A percentile compares a stretch with the other conserved stretches of the same genome.
Conservation (phyloP, 2,113 vertebrate genomes). For the Peromyscus leucopus region DNA sequence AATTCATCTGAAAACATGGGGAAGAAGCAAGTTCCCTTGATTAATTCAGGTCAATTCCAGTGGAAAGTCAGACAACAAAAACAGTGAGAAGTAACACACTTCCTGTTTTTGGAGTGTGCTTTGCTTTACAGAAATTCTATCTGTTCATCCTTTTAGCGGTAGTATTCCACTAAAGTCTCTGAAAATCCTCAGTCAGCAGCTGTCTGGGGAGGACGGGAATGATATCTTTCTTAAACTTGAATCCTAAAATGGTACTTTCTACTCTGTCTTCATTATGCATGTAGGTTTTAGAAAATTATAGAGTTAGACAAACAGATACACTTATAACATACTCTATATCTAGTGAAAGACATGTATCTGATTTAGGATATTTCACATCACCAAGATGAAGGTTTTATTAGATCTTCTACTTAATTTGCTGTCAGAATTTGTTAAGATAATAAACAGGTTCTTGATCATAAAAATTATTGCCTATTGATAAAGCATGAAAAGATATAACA, state of each 20-base stretch:
- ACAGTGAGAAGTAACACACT: not conserved
- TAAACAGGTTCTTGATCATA: conserved; percentile 36
- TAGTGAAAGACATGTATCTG: not conserved
- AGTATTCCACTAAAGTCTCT: not conserved
- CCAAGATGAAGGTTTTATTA: not conserved
- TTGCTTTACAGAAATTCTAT: not conserved
- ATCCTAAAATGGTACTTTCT: not conserved
- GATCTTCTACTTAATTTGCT: not conserved
- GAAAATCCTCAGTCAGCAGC: not conserved
- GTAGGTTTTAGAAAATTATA: conserved; percentile 17
- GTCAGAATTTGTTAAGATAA: conserved; percentile 30
- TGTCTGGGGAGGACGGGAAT: not conserved
- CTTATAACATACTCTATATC: not conserved
- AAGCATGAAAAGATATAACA: not conserved
- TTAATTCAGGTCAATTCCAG: not conserved
- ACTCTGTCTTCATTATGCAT: not conserved
- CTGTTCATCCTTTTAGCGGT: not conserved
- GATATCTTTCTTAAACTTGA: not conserved
- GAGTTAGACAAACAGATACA: not conserved
- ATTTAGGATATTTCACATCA: not conserved
- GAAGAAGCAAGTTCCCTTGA: not conserved
- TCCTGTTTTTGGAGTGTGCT: not conserved
- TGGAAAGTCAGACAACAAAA: conserved; percentile 24
- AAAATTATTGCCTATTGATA: not conserved
- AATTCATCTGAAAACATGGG: not conserved